Percentiles rank a stretch among this genome's conserved stretches.
Evolutionary conservation across 2,797 vertebrate genomes (phyloP).

Genomic region (Siniperca obscura): DNA sequence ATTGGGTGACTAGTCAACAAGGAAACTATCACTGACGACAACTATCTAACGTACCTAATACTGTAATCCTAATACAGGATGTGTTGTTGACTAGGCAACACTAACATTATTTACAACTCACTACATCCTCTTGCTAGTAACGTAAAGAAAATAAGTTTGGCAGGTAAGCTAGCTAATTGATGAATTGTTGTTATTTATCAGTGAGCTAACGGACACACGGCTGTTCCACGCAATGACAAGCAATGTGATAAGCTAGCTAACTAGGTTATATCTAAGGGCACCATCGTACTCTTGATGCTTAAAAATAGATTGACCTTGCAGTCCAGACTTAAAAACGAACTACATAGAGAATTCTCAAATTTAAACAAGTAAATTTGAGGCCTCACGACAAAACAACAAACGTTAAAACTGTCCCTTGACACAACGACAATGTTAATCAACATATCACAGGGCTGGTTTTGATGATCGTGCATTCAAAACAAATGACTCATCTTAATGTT

Average conservation of each 20-base stretch:
- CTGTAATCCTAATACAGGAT: too few relatives aligned
- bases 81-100: neutral
- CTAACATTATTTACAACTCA: neutral
- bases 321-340: neutral
- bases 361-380: slow-evolving; percentile 20
- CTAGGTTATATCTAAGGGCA: neutral
- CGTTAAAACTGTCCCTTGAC: neutral
- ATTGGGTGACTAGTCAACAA: neutral
- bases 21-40: neutral
- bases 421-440: slow-evolving; percentile 10
- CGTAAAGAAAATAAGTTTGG: too few relatives aligned
- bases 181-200: neutral
- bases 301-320: neutral
- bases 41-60: neutral
- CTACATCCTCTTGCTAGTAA: neutral
- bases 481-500: neutral
- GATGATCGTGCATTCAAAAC: neutral
- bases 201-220: neutral
- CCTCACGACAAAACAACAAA: slow-evolving; percentile 42
- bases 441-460: neutral
- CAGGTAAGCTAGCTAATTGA: neutral
- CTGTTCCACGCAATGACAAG: neutral
- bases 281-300: neutral
- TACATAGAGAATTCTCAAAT: accelerated
- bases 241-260: neutral